These are phyloP conservation scores for Caenorhabditis angaria DNA, from an alignment of 2,888 invertebrate genomes.

Conservation along the genomic window DNA sequence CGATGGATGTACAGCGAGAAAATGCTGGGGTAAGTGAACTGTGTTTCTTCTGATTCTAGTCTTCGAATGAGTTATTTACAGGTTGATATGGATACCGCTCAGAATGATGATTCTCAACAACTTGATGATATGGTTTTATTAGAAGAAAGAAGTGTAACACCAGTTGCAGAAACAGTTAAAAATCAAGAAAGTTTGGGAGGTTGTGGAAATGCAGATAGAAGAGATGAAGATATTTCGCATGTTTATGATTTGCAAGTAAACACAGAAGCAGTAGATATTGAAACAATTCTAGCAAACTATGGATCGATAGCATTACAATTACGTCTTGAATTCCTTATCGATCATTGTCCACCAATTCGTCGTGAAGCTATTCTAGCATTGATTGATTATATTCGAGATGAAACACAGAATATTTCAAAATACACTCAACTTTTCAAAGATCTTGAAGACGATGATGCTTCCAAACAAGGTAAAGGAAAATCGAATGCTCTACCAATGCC, in stretches of 20 bases:
- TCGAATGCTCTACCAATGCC: conserved; percentile 11
- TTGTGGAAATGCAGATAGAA: neutral
- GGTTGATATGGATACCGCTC: neutral
- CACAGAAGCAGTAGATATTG: conserved; percentile 33
- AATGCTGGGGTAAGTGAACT: conserved; percentile 3
- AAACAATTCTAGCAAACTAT: conserved; percentile 16
- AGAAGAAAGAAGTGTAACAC: neutral
- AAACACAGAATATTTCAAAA: conserved; percentile 23
- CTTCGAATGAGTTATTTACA: no score
- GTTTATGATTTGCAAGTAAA: conserved; percentile 22
- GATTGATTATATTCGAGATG: conserved; percentile 24
- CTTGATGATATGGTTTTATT: conserved; percentile 3
- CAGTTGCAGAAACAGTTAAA: neutral
- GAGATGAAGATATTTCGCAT: conserved; percentile 19
- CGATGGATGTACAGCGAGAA: conserved; percentile 22
- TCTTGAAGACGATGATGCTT: conserved; percentile 3
- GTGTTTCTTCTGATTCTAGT: neutral
- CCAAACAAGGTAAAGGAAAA: conserved; percentile 1
- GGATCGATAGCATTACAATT: conserved; percentile 11
- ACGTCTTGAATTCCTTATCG: conserved; percentile 43
- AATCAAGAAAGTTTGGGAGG: neutral
- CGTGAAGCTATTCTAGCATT: conserved; percentile 46
- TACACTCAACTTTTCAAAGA: conserved; percentile 28
- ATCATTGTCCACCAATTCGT: conserved; percentile 48
- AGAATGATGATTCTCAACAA: conserved; percentile 2